These are phyloP conservation scores for Catalaphyllia jardinei DNA, from an alignment of 64 coral and sea anemone species.

Conservation along the genomic window DNA sequence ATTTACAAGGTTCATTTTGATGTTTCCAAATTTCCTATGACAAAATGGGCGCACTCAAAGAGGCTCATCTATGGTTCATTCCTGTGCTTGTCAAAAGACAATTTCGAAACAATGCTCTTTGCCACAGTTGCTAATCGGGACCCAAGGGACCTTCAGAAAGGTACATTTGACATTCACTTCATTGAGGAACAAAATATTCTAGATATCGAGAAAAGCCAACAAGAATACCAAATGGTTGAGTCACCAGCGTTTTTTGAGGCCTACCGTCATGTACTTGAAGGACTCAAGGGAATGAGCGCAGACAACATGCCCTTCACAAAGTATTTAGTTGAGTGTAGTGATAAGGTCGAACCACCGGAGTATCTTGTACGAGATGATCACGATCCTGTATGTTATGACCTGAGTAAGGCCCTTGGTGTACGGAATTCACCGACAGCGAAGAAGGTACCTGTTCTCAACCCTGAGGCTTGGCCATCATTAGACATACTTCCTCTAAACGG, in stretches of 20 bases:
- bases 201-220: constrained; percentile 32
- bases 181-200: constrained; percentile 30
- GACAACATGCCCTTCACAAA: not conserved
- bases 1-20: constrained; percentile 59
- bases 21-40: constrained; percentile 52
- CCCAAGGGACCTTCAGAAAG: constrained; percentile 10
- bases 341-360: constrained; percentile 37
- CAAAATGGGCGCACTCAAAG: constrained; percentile 49
- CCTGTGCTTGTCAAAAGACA: constrained; percentile 72
- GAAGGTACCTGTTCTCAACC: constrained; percentile 47
- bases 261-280: constrained; percentile 68
- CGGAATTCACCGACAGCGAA: not conserved
- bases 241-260: constrained; percentile 70
- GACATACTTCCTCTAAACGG: constrained; percentile 53
- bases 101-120: constrained; percentile 73
- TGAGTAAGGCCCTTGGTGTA: constrained; percentile 53
- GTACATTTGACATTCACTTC: constrained; percentile 4
- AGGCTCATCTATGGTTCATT: constrained; percentile 65
- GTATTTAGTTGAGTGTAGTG: constrained; percentile 13
- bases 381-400: constrained; percentile 21
- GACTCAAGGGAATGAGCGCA: constrained; percentile 44
- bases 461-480: constrained; percentile 57
- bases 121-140: constrained; percentile 69
- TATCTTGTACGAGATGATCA: not conserved
- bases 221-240: constrained; percentile 40